Conservation (phyloP, 2,113 vertebrate genomes). For the Zosterops pallidus region DNA sequence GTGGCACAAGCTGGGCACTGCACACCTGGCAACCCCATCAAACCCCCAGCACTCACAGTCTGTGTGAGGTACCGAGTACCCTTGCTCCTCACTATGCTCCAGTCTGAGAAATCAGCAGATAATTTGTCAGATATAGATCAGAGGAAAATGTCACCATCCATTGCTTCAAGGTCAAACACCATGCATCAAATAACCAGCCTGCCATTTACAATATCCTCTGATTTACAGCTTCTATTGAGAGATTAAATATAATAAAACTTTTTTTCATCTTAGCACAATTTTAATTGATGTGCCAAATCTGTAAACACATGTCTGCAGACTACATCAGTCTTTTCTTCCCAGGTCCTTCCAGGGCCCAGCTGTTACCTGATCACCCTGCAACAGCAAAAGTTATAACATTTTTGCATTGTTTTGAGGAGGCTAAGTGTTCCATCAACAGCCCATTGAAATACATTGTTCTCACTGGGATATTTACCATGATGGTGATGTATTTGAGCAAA, state of each 20-base stretch:
- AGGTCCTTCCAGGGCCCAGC: neutral
- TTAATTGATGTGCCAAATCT: neutral
- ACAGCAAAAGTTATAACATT: neutral
- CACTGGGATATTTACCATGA: neutral
- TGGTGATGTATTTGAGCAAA: neutral
- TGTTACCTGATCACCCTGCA: neutral
- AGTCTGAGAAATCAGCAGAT: neutral
- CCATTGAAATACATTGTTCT: neutral
- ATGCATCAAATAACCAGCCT: neutral
- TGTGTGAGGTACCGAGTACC: neutral
- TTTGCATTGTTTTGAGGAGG: neutral
- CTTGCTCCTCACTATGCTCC: fast-evolving
- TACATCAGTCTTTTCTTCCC: neutral
- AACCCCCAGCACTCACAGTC: neutral
- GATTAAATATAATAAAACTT: neutral
- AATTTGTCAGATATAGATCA: neutral
- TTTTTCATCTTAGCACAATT: neutral
- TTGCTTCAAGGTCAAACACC: neutral
- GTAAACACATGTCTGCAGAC: neutral
- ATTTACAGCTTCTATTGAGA: neutral
- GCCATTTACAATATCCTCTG: neutral
- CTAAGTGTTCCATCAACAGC: neutral
- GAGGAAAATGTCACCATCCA: neutral
- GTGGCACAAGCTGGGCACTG: neutral
- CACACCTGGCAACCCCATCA: fast-evolving